Percentiles rank a stretch among this genome's conserved stretches.
These are phyloP conservation scores for Apogon hyalosoma DNA, from an alignment of 2,797 vertebrate species.

Conservation along the genomic window DNA sequence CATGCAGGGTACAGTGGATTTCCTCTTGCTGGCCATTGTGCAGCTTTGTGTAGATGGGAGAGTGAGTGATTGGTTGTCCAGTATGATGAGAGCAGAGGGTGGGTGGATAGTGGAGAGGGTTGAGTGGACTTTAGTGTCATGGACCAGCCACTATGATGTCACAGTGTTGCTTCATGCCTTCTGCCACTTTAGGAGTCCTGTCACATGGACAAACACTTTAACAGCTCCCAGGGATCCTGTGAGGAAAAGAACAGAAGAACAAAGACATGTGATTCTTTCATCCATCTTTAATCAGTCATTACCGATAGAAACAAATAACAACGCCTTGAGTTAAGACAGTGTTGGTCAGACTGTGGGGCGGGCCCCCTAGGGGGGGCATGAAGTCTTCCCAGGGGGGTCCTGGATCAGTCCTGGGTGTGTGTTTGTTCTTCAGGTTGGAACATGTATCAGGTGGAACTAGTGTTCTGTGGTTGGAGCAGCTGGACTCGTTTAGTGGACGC, in stretches of 20 bases:
- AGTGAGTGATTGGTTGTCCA: conserved; percentile 70
- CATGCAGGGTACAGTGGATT: conserved; percentile 98
- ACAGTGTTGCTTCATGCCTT: conserved; percentile 91
- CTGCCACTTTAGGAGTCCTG: conserved; percentile 71
- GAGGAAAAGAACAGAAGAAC: conserved; percentile 48
- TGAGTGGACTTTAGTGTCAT: conserved; percentile 86
- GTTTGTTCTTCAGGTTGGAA: too few relatives aligned
- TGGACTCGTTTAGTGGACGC: too few relatives aligned
- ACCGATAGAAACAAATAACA: conserved; percentile 1
- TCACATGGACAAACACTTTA: conserved; percentile 71
- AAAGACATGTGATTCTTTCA: conserved; percentile 31
- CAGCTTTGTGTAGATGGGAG: conserved; percentile 67
- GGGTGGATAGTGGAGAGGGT: conserved; percentile 84
- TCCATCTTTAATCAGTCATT: conserved; percentile 17
- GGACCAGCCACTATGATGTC: conserved; percentile 86
- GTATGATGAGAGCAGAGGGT: conserved; percentile 79
- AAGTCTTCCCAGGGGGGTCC: too few relatives aligned
- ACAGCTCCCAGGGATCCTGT: conserved; percentile 76
- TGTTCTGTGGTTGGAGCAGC: too few relatives aligned
- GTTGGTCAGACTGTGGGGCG: too few relatives aligned
- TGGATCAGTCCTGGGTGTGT: too few relatives aligned
- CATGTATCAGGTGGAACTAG: too few relatives aligned
- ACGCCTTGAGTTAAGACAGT: too few relatives aligned
- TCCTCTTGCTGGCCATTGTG: conserved; percentile 97
- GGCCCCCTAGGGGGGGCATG: too few relatives aligned